These are phyloP conservation scores for Trissolcus japonicus DNA, from an alignment of 2,888 invertebrate genomes.

Conservation along the genomic window DNA sequence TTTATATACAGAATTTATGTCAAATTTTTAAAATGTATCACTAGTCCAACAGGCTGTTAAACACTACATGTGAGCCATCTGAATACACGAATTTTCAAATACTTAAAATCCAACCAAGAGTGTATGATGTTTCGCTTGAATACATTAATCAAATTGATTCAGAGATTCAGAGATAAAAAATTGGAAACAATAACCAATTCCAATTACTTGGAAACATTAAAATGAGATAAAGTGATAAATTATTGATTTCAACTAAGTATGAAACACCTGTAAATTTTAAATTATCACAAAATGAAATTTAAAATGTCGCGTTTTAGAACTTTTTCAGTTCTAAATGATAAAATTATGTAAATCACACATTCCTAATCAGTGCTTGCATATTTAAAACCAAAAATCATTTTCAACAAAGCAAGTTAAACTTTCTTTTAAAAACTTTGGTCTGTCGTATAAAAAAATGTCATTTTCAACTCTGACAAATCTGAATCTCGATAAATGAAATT, in stretches of 20 bases:
- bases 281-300: neutral
- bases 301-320: neutral
- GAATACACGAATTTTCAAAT: constrained; percentile 19
- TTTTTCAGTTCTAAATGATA: neutral
- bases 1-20: neutral
- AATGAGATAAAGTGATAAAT: neutral
- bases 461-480: constrained; percentile 1
- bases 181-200: neutral
- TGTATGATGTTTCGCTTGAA: constrained; percentile 14
- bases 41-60: constrained; percentile 21
- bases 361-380: too few relatives aligned
- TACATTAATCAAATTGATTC: constrained; percentile 10
- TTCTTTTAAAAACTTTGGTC: too few relatives aligned
- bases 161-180: constrained; percentile 24
- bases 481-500: constrained; percentile 20
- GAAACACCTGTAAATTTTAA: neutral
- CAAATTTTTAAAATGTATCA: neutral
- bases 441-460: neutral
- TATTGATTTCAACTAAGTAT: neutral
- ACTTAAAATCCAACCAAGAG: constrained; percentile 10
- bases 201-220: neutral
- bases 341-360: neutral
- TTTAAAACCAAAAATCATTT: too few relatives aligned
- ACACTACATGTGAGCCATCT: constrained; percentile 41
- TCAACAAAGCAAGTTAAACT: too few relatives aligned